These are phyloP conservation scores for Agonum fuliginosum DNA, from an alignment of 2,888 invertebrate species.

Conservation along the genomic window DNA sequence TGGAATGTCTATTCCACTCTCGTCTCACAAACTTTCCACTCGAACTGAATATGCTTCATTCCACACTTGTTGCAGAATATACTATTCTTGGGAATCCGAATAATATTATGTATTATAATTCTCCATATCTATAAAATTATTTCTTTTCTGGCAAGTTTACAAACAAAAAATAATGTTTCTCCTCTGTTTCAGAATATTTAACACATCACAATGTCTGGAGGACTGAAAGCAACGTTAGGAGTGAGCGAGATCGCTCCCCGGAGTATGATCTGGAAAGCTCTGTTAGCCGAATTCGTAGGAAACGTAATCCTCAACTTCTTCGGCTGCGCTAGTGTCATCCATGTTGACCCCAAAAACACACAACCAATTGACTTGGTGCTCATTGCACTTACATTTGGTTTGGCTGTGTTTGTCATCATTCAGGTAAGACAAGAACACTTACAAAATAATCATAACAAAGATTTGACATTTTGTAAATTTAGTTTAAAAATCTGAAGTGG, in stretches of 20 bases:
- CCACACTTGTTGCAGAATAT: too few relatives aligned
- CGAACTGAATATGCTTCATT: too few relatives aligned
- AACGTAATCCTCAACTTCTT: conserved; percentile 91
- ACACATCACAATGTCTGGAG: conserved; percentile 69
- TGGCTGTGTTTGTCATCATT: conserved; percentile 88
- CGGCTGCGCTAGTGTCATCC: conserved; percentile 87
- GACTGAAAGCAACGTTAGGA: conserved; percentile 80
- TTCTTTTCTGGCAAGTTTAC: not conserved
- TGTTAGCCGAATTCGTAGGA: conserved; percentile 92
- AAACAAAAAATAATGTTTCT: not conserved
- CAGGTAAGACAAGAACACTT: conserved; percentile 73
- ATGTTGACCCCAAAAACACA: conserved; percentile 71
- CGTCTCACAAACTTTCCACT: too few relatives aligned
- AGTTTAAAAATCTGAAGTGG: too few relatives aligned
- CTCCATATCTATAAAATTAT: too few relatives aligned
- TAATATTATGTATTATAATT: too few relatives aligned
- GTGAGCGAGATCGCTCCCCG: conserved; percentile 81
- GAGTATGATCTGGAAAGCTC: conserved; percentile 84
- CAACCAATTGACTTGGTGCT: conserved; percentile 76
- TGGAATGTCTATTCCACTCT: too few relatives aligned
- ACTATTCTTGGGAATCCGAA: too few relatives aligned
- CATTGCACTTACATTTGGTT: conserved; percentile 89
- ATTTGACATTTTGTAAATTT: too few relatives aligned
- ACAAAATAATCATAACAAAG: not conserved
- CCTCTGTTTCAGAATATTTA: conserved; percentile 11